These are phyloP conservation scores for Hucho hucho DNA, from an alignment of 2,113 vertebrate species.

Conservation along the genomic window DNA sequence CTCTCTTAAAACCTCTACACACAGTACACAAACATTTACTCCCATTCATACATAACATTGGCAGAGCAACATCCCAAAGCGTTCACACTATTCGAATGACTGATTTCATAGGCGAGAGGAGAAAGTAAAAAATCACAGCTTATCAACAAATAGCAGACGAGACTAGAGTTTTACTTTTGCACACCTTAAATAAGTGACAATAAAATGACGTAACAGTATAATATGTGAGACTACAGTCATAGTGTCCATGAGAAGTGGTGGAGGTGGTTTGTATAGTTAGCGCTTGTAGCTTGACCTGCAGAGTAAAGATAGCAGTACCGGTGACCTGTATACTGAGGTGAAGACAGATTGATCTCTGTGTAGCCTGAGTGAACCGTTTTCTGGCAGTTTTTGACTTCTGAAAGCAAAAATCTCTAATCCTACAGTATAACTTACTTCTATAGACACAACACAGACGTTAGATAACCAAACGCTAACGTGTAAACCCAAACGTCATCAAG, in stretches of 20 bases:
- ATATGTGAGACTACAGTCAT: not conserved
- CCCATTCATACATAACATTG: conserved; percentile 11
- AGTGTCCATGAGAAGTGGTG: conserved; percentile 6
- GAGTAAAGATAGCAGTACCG: conserved; percentile 61
- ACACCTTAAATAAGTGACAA: not conserved
- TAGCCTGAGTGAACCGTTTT: no score
- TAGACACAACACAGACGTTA: no score
- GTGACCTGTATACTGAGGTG: conserved; percentile 22
- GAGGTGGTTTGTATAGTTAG: conserved; percentile 48
- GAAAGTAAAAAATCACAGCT: not conserved
- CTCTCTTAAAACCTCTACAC: conserved; percentile 21
- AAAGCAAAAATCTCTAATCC: not conserved
- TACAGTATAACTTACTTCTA: no score
- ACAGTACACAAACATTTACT: conserved; percentile 3
- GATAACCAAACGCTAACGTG: no score
- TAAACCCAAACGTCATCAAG: no score
- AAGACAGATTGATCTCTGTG: no score
- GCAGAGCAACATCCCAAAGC: conserved; percentile 2
- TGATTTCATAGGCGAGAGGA: conserved; percentile 2
- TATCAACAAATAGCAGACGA: not conserved
- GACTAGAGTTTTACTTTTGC: conserved; percentile 11
- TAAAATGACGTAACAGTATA: not conserved
- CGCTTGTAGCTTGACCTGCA: conserved; percentile 58
- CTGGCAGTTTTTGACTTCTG: conserved; percentile 19
- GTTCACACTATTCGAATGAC: not conserved